A percentile compares a stretch with the other conserved stretches of the same genome.
Conservation (phyloP, 2,797 vertebrate genomes). For the Rhinogobio ventralis region DNA sequence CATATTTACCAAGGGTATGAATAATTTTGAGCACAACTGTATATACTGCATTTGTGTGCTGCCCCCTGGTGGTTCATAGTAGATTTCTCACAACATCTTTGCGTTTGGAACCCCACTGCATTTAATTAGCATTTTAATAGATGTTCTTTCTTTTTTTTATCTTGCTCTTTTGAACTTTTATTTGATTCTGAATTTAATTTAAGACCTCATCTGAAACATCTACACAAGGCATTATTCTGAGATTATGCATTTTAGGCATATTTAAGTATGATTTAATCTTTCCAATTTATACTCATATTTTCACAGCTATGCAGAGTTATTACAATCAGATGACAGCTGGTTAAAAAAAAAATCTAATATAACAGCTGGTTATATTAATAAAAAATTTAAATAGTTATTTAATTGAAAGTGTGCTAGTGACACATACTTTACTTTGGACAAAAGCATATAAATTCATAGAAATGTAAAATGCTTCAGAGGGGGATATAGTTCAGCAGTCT, state of each 20-base stretch:
- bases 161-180: constrained; percentile 4
- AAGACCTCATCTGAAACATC: not conserved
- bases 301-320: not conserved
- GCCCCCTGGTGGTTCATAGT: constrained; percentile 66
- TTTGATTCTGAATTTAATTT: constrained; percentile 14
- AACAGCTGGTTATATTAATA: not conserved
- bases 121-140: constrained; percentile 24
- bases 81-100: constrained; percentile 27
- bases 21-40: no score
- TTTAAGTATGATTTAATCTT: not conserved
- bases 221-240: not conserved
- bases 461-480: not conserved
- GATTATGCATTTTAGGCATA: not conserved
- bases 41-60: constrained; percentile 60
- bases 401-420: not conserved
- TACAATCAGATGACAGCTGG: not conserved
- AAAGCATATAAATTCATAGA: not conserved
- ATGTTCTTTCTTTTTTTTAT: constrained; percentile 3
- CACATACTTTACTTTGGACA: not conserved
- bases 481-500: constrained; percentile 6
- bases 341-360: not conserved
- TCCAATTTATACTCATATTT: not conserved
- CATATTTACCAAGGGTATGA: no score
- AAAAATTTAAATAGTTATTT: not conserved
- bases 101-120: not conserved